Conservation (phyloP, 92 coral and sea anemone genomes). For the Epizoanthus illoricatus region DNA sequence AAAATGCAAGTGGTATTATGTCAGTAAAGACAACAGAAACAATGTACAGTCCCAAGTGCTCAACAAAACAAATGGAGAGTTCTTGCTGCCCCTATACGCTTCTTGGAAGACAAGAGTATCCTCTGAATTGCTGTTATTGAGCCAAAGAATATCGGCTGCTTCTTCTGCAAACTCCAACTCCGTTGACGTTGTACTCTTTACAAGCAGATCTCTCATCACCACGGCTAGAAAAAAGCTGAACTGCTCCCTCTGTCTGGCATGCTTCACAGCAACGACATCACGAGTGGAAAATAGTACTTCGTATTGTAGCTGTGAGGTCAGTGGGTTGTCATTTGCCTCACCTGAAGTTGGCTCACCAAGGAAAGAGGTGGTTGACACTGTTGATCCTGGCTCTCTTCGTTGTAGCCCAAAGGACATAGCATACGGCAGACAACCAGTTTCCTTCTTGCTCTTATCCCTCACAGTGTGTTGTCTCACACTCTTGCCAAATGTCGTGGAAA, state of each 20-base stretch:
- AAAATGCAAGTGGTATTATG: too few relatives aligned
- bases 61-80: conserved; percentile 27
- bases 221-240: conserved; percentile 41
- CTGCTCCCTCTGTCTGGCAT: conserved; percentile 48
- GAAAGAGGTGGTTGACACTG: conserved; percentile 44
- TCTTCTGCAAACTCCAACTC: conserved; percentile 53
- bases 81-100: conserved; percentile 57
- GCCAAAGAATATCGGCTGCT: conserved; percentile 47
- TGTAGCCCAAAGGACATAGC: conserved; percentile 43
- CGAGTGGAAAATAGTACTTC: conserved; percentile 47
- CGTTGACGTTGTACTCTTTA: conserved; percentile 19
- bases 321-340: conserved; percentile 39
- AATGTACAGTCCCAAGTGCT: too few relatives aligned
- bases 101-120: conserved; percentile 48
- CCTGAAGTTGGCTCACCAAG: conserved; percentile 41
- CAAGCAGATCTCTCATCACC: too few relatives aligned
- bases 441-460: conserved; percentile 54
- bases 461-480: conserved; percentile 60
- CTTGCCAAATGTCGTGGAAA: conserved; percentile 40
- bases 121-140: conserved; percentile 50
- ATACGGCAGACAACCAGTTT: conserved; percentile 56
- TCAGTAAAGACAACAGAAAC: too few relatives aligned
- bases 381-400: conserved; percentile 45
- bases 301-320: conserved; percentile 45
- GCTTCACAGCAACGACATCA: conserved; percentile 52